phyloP scores from a whole-genome alignment of 2,797 vertebrate genomes.

The Melanotaenia maccullochi region DNA sequence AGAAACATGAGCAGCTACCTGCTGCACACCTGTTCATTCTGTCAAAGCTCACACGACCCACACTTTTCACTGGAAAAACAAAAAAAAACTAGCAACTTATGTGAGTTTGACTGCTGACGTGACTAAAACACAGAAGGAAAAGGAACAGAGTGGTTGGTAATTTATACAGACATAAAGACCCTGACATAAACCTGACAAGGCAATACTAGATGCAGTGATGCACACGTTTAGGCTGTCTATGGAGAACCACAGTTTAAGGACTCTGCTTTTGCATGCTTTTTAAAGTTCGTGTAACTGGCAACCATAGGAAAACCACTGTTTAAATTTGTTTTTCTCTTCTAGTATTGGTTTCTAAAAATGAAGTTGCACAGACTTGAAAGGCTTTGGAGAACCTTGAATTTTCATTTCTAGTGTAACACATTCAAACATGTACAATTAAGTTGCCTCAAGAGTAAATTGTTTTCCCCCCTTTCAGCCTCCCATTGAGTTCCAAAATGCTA shows the following conservation, averaged over 20 bases:
- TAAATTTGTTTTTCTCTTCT: constrained; percentile 2
- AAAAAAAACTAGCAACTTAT: constrained; percentile 11
- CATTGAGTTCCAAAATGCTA: background rate
- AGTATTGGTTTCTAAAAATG: constrained; percentile 6
- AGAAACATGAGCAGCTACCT: constrained; percentile 22
- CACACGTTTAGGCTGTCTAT: constrained; percentile 27
- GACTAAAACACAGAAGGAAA: constrained; percentile 26
- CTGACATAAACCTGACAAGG: constrained; percentile 22
- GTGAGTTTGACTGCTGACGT: constrained; percentile 27
- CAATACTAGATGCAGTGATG: constrained; percentile 31
- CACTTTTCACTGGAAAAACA: constrained; percentile 14
- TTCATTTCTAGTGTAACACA: background rate
- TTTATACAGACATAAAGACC: constrained; percentile 24
- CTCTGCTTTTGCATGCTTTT: constrained; percentile 2
- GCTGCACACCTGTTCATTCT: constrained; percentile 25
- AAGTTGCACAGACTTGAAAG: constrained; percentile 1
- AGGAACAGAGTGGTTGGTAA: constrained; percentile 23
- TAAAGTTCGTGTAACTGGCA: background rate
- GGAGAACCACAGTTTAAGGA: constrained; percentile 19
- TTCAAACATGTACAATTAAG: background rate
- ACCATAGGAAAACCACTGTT: constrained; percentile 34
- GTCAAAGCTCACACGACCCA: constrained; percentile 17
- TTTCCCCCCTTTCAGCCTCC: background rate
- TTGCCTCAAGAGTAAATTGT: background rate
- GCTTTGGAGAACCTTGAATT: background rate